Evolutionary conservation across 2,888 invertebrate genomes (phyloP), one percentile per base, ranked within the genome.

Genomic region (Schrankia costaestrigalis): DNA sequence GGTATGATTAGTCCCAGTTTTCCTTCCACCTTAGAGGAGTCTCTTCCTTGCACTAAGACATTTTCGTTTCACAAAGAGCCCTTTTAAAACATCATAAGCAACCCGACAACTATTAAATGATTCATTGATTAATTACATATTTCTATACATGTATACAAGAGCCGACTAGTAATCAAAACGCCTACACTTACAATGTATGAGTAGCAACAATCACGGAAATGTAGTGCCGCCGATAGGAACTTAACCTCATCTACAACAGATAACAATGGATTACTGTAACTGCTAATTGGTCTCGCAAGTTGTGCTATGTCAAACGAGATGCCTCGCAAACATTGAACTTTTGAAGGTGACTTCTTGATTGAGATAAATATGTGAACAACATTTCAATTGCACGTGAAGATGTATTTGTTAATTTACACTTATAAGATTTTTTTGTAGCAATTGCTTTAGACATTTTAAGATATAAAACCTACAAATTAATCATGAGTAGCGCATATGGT

Each of bases 71-170:
- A 13, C 18, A 28, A 28, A 12, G 21, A 11, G 9, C 11, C 11
- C 19, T 9, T 25, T 26, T 35, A 34, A 18, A 11, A 25, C 19
- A 32, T 19, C 23, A 23, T 23, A 13, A 36, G 42, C 39, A 46
- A 40, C 18, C 42, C 36, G 29, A 38, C 32, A 35, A 35, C 41
- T 37, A 27, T 36, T 57, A 53, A 55, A 46, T 56, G 56, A 56
- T 55, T 56, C 59, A 56, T 55, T 44, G 48, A 48, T 45, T 35
- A 58, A 55, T 56, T 58, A 58, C 31, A 47, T 46, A 53, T 58
- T 54, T 54, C 39, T 46, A 27, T 38, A 50, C 50, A 23, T 39
- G 36, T 31, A 46, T 26, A 50, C 38, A 46, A 43, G 14, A 40
- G 40, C 61, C 47, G 60, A 41, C 41, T 35, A 27, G 46, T 42